These are phyloP conservation scores for Cryptus armator DNA, from an alignment of 2,888 invertebrate species.

Conservation along the genomic window DNA sequence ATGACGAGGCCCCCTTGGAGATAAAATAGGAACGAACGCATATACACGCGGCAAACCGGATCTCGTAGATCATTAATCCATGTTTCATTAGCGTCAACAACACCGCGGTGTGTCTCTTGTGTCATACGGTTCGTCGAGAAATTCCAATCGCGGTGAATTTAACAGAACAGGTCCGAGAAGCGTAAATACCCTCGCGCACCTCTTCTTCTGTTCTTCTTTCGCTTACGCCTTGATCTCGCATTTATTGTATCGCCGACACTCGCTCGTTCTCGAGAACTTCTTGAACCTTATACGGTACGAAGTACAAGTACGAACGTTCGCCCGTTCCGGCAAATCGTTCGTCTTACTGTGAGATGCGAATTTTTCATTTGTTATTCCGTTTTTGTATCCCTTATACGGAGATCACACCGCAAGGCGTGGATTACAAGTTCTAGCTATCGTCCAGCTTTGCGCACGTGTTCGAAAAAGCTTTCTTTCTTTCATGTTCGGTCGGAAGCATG, in stretches of 20 bases:
- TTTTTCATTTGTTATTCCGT: conserved; percentile 45
- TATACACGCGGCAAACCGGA: background rate
- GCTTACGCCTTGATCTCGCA: background rate
- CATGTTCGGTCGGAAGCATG: conserved; percentile 45
- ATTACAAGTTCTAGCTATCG: conserved; percentile 54
- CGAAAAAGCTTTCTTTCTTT: conserved; percentile 39
- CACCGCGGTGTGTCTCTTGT: background rate
- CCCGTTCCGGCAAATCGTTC: conserved; percentile 50
- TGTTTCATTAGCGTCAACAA: conserved; percentile 55
- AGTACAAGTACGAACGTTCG: conserved; percentile 46
- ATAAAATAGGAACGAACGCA: conserved; percentile 16
- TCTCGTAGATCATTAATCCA: conserved; percentile 50
- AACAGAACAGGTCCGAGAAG: conserved; percentile 34
- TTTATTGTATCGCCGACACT: conserved; percentile 28
- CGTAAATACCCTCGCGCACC: conserved; percentile 21
- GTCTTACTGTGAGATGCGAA: conserved; percentile 29
- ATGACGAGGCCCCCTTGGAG: background rate
- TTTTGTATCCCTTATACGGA: conserved; percentile 48
- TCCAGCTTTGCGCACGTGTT: conserved; percentile 54
- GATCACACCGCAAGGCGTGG: conserved; percentile 41
- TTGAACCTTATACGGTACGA: conserved; percentile 55
- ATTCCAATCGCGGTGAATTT: conserved; percentile 35
- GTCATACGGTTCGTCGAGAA: conserved; percentile 3
- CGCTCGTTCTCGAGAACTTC: conserved; percentile 46
- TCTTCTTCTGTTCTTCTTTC: conserved; percentile 35